A percentile compares a stretch with the other conserved stretches of the same genome.
Conservation (phyloP, 2,888 invertebrate genomes). For the Macrosoma leucophasiata region DNA sequence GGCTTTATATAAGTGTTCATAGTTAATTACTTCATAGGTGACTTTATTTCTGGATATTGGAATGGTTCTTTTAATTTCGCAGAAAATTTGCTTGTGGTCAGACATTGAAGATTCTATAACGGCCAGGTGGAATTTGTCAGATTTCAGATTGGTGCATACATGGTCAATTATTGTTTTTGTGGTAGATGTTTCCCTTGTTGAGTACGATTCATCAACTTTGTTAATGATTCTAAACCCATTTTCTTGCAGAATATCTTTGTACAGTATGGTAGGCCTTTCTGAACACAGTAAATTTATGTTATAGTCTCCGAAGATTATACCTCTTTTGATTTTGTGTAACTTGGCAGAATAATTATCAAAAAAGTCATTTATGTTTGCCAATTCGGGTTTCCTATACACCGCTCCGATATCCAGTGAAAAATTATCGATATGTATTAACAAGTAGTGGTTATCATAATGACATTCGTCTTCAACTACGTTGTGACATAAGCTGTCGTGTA, state of each 20-base stretch:
- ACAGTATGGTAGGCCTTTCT: constrained; percentile 1
- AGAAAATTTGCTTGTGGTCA: constrained; percentile 23
- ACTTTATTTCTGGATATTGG: constrained; percentile 3
- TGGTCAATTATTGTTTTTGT: constrained; percentile 20
- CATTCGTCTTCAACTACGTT: constrained; percentile 17
- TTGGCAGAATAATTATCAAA: constrained; percentile 12
- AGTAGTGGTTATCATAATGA: constrained; percentile 22
- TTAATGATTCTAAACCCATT: constrained; percentile 14
- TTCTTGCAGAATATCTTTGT: constrained; percentile 14
- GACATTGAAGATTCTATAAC: constrained; percentile 21
- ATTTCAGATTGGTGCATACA: constrained; percentile 13
- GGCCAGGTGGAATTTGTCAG: constrained; percentile 8
- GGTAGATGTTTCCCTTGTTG: constrained; percentile 14
- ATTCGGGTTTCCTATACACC: constrained; percentile 17
- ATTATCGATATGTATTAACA: constrained; percentile 22
- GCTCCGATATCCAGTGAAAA: constrained; percentile 19
- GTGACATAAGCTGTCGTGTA: constrained; percentile 22
- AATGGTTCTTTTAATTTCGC: constrained; percentile 15
- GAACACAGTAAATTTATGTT: constrained; percentile 11
- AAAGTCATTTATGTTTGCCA: constrained; percentile 13
- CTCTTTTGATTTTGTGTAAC: constrained; percentile 11
- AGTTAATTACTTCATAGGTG: constrained; percentile 17
- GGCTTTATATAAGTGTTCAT: constrained; percentile 5
- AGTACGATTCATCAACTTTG: constrained; percentile 14
- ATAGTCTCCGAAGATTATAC: constrained; percentile 14